Percentiles rank a stretch among this genome's conserved stretches.
Evolutionary conservation across 2,113 vertebrate genomes (phyloP).

Genomic region (Salvelinus fontinalis): DNA sequence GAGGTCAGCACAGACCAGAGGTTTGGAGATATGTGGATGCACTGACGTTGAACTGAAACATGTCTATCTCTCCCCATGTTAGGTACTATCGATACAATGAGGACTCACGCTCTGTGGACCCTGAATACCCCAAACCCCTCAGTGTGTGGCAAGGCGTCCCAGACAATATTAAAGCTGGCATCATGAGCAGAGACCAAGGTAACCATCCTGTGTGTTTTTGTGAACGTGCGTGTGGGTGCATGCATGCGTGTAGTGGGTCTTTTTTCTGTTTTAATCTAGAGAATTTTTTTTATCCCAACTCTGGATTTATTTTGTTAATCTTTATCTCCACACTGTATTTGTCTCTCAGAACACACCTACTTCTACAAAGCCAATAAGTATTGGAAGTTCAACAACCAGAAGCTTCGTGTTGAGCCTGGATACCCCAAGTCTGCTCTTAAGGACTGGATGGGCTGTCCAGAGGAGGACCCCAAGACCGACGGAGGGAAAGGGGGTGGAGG

Average conservation of each 20-base stretch:
- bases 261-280: too few species aligned
- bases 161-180: conserved; percentile 81
- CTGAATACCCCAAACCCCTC: conserved; percentile 82
- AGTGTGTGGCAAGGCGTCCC: conserved; percentile 88
- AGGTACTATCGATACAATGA: conserved; percentile 92
- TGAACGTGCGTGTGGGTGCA: background rate
- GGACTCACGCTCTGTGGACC: conserved; percentile 74
- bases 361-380: conserved; percentile 93
- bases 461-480: conserved; percentile 73
- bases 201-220: conserved; percentile 19
- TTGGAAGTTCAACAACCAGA: conserved; percentile 93
- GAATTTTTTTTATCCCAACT: too few species aligned
- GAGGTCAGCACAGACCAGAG: background rate
- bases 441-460: conserved; percentile 86
- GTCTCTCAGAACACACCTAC: conserved; percentile 81
- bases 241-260: background rate
- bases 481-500: conserved; percentile 61
- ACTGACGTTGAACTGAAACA: background rate
- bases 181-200: conserved; percentile 90
- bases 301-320: background rate
- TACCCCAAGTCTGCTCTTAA: conserved; percentile 86
- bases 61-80: background rate
- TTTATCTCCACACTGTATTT: background rate
- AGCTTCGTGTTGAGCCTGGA: conserved; percentile 85
- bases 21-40: background rate